Conservation (phyloP, 2,888 invertebrate genomes). For the Rhingia campestris region DNA sequence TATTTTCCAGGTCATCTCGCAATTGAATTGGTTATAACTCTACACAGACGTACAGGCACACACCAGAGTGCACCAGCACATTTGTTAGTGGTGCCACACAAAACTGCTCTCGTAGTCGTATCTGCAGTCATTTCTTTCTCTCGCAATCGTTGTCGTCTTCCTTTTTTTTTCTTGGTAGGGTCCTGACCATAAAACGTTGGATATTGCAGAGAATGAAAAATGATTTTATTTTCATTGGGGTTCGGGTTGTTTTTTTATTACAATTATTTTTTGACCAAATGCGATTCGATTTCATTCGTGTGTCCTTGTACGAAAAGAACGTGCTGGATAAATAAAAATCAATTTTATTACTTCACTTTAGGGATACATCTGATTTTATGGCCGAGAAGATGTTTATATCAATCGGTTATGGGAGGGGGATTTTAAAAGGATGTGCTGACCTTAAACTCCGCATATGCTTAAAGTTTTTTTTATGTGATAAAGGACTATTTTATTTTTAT, state of each 20-base stretch:
- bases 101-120: constrained; percentile 32
- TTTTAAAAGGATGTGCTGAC: background rate
- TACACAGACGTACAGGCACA: constrained; percentile 2
- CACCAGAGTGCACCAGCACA: constrained; percentile 39
- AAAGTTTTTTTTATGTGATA: background rate
- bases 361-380: constrained; percentile 21
- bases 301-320: constrained; percentile 56
- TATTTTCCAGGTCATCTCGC: constrained; percentile 77
- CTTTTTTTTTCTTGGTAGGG: background rate
- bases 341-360: constrained; percentile 44
- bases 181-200: constrained; percentile 60
- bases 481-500: no score
- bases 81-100: constrained; percentile 51
- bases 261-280: constrained; percentile 56
- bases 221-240: constrained; percentile 66
- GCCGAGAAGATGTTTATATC: background rate
- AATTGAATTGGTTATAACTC: constrained; percentile 68
- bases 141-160: background rate
- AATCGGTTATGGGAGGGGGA: background rate
- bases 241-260: constrained; percentile 29
- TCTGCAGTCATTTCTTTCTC: constrained; percentile 61
- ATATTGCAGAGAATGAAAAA: constrained; percentile 68
- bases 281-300: constrained; percentile 61
- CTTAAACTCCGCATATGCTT: background rate
- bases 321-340: constrained; percentile 58